A percentile compares a stretch with the other conserved stretches of the same genome.
Conservation (phyloP, 2,888 invertebrate species). For the Hypselothyrea guttata region DNA sequence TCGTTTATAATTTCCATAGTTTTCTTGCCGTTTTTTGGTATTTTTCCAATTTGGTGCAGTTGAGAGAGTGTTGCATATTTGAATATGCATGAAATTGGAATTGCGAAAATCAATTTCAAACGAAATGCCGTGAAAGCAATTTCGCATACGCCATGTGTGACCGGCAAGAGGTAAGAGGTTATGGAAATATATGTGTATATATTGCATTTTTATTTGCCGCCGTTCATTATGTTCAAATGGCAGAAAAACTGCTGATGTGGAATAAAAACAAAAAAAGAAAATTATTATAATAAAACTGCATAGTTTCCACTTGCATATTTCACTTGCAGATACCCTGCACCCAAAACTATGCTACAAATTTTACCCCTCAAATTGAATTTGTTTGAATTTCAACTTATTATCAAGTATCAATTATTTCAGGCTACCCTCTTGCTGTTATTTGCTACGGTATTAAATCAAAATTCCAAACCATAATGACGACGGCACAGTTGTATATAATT, state of each 20-base stretch:
- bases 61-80: slow-evolving; percentile 31
- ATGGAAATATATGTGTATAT: slow-evolving; percentile 30
- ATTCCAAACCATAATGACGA: too few species aligned
- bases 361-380: too few species aligned
- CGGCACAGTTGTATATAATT: too few species aligned
- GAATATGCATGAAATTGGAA: slow-evolving; percentile 65
- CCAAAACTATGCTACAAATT: too few species aligned
- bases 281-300: not conserved
- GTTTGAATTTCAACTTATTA: too few species aligned
- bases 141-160: slow-evolving; percentile 44
- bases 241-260: slow-evolving; percentile 33
- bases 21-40: slow-evolving; percentile 19
- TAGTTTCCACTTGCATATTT: not conserved
- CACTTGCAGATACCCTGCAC: too few species aligned
- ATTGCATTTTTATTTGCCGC: slow-evolving; percentile 31
- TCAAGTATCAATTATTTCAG: too few species aligned
- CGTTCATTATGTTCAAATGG: slow-evolving; percentile 29
- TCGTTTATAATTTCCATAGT: slow-evolving; percentile 29
- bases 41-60: slow-evolving; percentile 6
- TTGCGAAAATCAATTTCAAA: slow-evolving; percentile 59
- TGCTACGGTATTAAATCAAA: too few species aligned
- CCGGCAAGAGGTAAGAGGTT: not conserved
- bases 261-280: slow-evolving; percentile 2
- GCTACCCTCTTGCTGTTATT: too few species aligned
- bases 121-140: slow-evolving; percentile 31